Percentiles rank a stretch among this genome's conserved stretches.
Conservation (phyloP, 2,888 invertebrate genomes). For the Sarcophaga subvicina region DNA sequence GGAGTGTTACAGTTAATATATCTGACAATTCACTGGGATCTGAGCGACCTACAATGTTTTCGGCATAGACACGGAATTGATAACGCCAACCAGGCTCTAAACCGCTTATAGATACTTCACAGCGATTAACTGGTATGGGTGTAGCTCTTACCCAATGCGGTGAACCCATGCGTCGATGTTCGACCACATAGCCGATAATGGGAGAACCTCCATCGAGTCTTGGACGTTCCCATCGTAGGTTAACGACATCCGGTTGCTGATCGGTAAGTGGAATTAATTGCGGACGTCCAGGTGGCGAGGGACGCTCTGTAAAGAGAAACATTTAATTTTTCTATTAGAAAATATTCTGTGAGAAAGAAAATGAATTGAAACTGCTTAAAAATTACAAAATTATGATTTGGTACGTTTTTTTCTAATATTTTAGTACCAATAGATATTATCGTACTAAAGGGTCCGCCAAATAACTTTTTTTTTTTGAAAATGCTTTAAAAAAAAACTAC, state of each 20-base stretch:
- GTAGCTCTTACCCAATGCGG: constrained; percentile 92
- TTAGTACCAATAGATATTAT: too few species aligned
- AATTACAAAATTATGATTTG: too few species aligned
- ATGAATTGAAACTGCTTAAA: too few species aligned
- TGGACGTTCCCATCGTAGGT: constrained; percentile 91
- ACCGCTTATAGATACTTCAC: constrained; percentile 90
- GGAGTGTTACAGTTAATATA: constrained; percentile 90
- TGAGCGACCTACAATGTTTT: constrained; percentile 94
- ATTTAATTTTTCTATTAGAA: neutral
- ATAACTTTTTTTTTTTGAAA: too few species aligned
- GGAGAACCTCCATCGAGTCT: constrained; percentile 93
- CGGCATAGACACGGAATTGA: constrained; percentile 95
- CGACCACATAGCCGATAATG: constrained; percentile 91
- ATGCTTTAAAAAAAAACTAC: too few species aligned
- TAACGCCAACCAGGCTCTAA: constrained; percentile 93
- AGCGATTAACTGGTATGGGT: constrained; percentile 87
- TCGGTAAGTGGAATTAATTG: constrained; percentile 89
- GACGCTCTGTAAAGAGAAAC: constrained; percentile 84
- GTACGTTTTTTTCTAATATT: too few species aligned
- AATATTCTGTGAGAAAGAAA: too few species aligned
- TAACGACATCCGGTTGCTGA: constrained; percentile 91
- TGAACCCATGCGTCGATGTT: constrained; percentile 89
- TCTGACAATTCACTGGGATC: constrained; percentile 93
- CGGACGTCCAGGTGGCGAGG: constrained; percentile 91
- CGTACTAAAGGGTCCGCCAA: too few species aligned